Evolutionary conservation across 2,888 invertebrate species (phyloP).

Genomic region (Congeria kusceri): DNA sequence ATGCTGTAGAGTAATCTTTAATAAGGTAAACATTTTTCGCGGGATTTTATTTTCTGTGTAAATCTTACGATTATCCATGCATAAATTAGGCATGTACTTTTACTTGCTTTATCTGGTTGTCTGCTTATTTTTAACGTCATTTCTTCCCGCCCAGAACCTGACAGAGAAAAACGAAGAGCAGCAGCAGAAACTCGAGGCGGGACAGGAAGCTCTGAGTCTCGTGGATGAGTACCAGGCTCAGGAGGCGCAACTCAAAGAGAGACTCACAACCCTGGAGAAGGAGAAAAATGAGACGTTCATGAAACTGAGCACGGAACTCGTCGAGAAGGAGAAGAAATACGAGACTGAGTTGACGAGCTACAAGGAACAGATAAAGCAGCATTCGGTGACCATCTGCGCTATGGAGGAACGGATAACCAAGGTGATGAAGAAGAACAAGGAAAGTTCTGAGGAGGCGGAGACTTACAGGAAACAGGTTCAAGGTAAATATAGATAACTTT

Average conservation of each 20-base stretch:
- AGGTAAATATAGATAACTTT: too few species aligned
- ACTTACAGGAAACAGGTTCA: conserved; percentile 73
- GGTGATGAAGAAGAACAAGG: conserved; percentile 82
- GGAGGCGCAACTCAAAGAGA: conserved; percentile 68
- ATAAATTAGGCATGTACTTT: too few species aligned
- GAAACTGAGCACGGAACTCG: conserved; percentile 65
- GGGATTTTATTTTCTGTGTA: too few species aligned
- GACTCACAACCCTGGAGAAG: conserved; percentile 52
- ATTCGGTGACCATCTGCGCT: conserved; percentile 84
- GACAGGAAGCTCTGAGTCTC: conserved; percentile 71
- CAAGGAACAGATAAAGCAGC: conserved; percentile 84
- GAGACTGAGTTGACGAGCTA: conserved; percentile 76
- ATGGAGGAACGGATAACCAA: conserved; percentile 84
- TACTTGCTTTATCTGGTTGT: too few species aligned
- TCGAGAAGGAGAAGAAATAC: conserved; percentile 66
- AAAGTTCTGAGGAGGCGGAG: conserved; percentile 77
- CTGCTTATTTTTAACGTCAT: too few species aligned
- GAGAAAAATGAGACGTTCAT: conserved; percentile 63
- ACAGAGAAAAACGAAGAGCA: conserved; percentile 77
- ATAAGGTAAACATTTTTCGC: too few species aligned
- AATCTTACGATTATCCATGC: too few species aligned
- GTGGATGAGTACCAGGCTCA: conserved; percentile 75
- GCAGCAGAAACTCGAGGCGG: conserved; percentile 73
- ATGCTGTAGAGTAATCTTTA: too few species aligned
- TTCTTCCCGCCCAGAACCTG: conserved; percentile 69